Conservation (phyloP, 2,797 vertebrate genomes). For the Nothura maculosa region DNA sequence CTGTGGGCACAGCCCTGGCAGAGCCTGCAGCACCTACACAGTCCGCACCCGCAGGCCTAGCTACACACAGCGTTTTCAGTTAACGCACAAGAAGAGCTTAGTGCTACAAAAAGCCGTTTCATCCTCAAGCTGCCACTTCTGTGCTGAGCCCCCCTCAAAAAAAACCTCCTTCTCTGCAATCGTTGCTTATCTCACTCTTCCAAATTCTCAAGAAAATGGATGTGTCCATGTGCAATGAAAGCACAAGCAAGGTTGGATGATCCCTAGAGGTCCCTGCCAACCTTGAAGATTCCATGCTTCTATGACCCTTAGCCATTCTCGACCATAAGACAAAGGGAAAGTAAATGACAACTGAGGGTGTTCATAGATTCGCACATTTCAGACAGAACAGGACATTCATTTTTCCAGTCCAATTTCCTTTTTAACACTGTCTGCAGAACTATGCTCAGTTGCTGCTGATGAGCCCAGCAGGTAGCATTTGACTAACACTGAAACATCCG, state of each 20-base stretch:
- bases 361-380: neutral
- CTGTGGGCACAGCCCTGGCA: neutral
- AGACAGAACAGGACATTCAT: neutral
- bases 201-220: conserved; percentile 1
- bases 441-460: neutral
- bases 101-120: conserved; percentile 1
- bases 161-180: neutral
- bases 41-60: neutral
- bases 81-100: neutral
- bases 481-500: neutral
- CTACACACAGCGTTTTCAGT: neutral
- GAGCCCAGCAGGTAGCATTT: conserved; percentile 38
- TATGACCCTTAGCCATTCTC: neutral
- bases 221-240: neutral
- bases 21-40: neutral
- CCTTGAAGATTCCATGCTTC: too few species aligned
- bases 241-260: too few species aligned
- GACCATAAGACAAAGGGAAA: neutral
- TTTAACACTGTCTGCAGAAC: neutral
- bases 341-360: neutral
- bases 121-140: neutral
- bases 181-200: neutral
- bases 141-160: neutral
- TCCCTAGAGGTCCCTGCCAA: too few species aligned
- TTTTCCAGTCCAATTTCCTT: conserved; percentile 10